Percentiles rank a stretch among this genome's conserved stretches.
Evolutionary conservation across 1,140 invertebrate genomes (phyloP).

Genomic region (Stenopsyche tienmushanensis): DNA sequence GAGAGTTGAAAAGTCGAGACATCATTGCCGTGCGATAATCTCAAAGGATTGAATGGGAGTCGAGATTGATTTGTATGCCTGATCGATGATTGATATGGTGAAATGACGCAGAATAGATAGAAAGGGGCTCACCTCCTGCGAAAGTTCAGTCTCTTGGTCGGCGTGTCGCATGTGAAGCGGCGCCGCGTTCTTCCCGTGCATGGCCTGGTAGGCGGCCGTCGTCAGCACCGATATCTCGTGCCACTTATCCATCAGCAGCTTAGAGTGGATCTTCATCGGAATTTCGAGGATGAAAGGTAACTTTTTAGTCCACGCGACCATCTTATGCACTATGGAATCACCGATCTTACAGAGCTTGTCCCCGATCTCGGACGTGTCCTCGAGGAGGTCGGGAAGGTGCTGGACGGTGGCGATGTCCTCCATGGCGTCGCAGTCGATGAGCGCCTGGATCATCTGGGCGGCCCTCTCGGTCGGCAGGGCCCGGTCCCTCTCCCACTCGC

Average conservation of each 20-base stretch:
- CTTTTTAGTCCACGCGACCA: slow-evolving; percentile 97
- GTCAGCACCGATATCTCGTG: slow-evolving; percentile 93
- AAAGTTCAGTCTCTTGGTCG: slow-evolving; percentile 68
- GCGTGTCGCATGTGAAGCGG: slow-evolving; percentile 49
- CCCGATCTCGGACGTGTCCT: slow-evolving; percentile 87
- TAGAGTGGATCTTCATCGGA: slow-evolving; percentile 91
- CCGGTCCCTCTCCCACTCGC: slow-evolving; percentile 61
- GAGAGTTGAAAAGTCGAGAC: too few relatives aligned
- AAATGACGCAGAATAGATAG: too few relatives aligned
- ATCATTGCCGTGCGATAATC: too few relatives aligned
- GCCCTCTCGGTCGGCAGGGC: slow-evolving; percentile 79
- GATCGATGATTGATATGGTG: too few relatives aligned
- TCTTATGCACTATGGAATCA: slow-evolving; percentile 93
- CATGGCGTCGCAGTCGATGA: slow-evolving; percentile 94
- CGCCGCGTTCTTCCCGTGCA: slow-evolving; percentile 68
- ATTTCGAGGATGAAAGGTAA: slow-evolving; percentile 95
- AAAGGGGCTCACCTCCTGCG: slow-evolving; percentile 75
- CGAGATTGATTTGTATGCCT: too few relatives aligned
- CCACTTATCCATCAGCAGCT: slow-evolving; percentile 96
- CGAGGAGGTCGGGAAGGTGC: slow-evolving; percentile 86
- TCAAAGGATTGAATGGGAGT: too few relatives aligned
- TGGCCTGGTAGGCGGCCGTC: slow-evolving; percentile 90
- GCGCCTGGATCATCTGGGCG: slow-evolving; percentile 81
- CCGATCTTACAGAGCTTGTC: slow-evolving; percentile 93
- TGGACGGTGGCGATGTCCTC: slow-evolving; percentile 89